Conservation (phyloP, 1,140 invertebrate genomes). For the Propsilocerus akamusi region DNA sequence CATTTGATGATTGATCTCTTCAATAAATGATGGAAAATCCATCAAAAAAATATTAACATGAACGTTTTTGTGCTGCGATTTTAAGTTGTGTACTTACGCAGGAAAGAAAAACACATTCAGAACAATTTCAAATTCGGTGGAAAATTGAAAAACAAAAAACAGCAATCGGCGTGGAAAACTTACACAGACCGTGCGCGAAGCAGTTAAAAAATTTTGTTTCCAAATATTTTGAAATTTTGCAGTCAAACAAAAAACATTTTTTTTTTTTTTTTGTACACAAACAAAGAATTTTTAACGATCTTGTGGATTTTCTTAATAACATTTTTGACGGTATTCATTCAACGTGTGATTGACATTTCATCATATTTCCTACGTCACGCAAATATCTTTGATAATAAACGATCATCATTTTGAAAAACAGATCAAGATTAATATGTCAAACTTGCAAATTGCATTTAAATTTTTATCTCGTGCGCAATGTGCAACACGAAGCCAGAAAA, state of each 20-base stretch:
- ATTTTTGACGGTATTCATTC: background rate
- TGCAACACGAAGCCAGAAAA: no score
- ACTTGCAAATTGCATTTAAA: no score
- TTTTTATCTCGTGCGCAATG: no score
- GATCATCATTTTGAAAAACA: background rate
- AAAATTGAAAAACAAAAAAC: no score
- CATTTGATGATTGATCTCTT: constrained; percentile 1
- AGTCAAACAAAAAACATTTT: no score
- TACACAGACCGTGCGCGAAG: no score
- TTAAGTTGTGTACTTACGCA: background rate
- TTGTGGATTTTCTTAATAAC: no score
- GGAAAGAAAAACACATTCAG: background rate
- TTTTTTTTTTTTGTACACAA: no score
- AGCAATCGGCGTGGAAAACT: no score
- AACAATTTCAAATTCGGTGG: background rate
- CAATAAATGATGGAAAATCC: background rate
- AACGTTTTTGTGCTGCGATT: background rate
- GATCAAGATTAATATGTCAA: background rate
- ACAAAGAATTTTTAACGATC: no score
- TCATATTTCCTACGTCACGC: background rate
- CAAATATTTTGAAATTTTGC: no score
- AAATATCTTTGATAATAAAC: background rate
- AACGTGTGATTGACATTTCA: background rate
- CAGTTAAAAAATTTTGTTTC: no score
- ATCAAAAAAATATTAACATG: background rate